Evolutionary conservation across 2,797 vertebrate species (phyloP), one percentile per base, ranked within the genome.

Genomic region (Fringilla coelebs): DNA sequence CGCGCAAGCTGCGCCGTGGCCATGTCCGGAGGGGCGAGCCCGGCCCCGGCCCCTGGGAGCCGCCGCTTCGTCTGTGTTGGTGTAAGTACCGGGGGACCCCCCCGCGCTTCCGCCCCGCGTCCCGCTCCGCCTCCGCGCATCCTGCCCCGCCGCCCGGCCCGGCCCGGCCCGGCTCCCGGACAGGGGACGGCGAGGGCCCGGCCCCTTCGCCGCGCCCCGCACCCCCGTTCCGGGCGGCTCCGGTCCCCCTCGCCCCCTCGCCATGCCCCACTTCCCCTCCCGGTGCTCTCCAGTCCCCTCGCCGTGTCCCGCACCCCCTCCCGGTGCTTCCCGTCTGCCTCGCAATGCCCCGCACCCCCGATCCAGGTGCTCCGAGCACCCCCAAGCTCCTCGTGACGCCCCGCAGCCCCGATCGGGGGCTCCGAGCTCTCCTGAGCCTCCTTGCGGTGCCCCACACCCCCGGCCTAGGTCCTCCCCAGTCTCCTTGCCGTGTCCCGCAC

Each of bases 11-110:
- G 79, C 93, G 87, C 93, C 90, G 83, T 90, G 87, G 70, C 87
- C 93, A 90, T 93, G 90, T 88, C 87, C 75, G 88, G 79, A 73
- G 90, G 90, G 88, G 71, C 40, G 83, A 90, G 84, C 84, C 88
- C 88, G 88, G 84, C 71, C 90, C 90, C 88, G 93, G 93, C 93
- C 93, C 88, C 79, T 94, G 93, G 90, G 90, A 94, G 90, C 90
- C 93, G 77, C 57, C 93, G 75, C 93, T 93, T 93, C 93, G 57
- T 93, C 84, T 94, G 79, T 93, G 90, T 90, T 85, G 90, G 83
- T 94, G 93, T 94, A 77, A 93, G 93, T 90, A 94, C 85, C 67
- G 67, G 21, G n/a, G 5, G 3, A 2, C 6, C 11, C 46, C 31
- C 17, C 34, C 31, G 31, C 13, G 12, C 25, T 36, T 32, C 54